Evolutionary conservation across 2,113 vertebrate species (phyloP).

Genomic region (Apaloderma vittatum): DNA sequence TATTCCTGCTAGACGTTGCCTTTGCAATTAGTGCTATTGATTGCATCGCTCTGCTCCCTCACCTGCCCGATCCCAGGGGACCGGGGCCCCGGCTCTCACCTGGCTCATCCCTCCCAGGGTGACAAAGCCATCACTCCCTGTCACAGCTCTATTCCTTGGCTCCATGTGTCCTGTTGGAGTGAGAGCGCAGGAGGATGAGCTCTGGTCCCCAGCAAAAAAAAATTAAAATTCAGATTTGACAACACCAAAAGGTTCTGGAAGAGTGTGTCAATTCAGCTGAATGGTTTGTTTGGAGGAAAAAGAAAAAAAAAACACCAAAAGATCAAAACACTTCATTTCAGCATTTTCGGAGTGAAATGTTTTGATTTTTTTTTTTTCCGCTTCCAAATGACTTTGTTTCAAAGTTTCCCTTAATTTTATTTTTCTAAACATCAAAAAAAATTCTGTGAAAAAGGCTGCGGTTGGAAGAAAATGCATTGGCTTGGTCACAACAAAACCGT

Average conservation of each 20-base stretch:
- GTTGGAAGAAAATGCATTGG: conserved; percentile 5
- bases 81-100: not conserved
- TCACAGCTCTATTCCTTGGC: not conserved
- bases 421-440: conserved; percentile 16
- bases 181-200: not conserved
- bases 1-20: conserved; percentile 80
- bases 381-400: conserved; percentile 62
- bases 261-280: conserved; percentile 1
- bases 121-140: rapidly evolving
- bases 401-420: conserved; percentile 59
- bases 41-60: conserved; percentile 38
- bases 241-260: conserved; percentile 36
- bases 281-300: not conserved
- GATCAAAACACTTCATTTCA: conserved; percentile 57
- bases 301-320: not conserved
- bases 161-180: rapidly evolving
- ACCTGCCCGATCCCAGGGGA: conserved; percentile 55
- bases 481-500: conserved; percentile 35
- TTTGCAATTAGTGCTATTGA: conserved; percentile 74
- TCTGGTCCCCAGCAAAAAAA: not conserved
- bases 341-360: conserved; percentile 48
- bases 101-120: not conserved
- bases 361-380: conserved; percentile 33
- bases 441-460: not conserved
- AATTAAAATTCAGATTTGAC: conserved; percentile 7